These are phyloP conservation scores for Pachypeltis micranthus DNA, from an alignment of 1,140 invertebrate genomes.

Conservation along the genomic window DNA sequence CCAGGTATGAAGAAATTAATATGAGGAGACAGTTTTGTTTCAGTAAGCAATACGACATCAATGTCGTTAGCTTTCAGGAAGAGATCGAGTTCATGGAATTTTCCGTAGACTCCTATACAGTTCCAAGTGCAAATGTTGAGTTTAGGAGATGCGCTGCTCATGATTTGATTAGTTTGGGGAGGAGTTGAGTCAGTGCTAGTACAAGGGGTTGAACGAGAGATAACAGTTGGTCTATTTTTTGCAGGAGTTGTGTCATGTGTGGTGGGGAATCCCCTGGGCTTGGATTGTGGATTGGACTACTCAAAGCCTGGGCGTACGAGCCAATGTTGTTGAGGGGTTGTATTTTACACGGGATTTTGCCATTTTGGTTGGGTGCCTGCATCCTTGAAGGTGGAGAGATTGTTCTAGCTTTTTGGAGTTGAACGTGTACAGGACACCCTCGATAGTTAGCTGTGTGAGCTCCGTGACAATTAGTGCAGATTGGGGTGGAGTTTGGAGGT, in stretches of 20 bases:
- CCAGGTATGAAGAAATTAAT: background rate
- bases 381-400: background rate
- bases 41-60: too few species aligned
- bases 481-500: background rate
- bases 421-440: background rate
- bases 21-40: background rate
- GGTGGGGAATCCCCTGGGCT: too few species aligned
- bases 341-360: background rate
- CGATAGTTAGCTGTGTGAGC: background rate
- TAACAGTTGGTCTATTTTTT: background rate
- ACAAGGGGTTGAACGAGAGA: background rate
- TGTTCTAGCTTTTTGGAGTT: background rate
- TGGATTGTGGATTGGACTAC: too few species aligned
- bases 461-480: background rate
- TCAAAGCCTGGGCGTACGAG: background rate
- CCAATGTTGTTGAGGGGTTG: background rate
- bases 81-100: background rate
- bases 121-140: background rate
- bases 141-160: background rate
- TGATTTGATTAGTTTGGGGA: background rate
- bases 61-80: background rate
- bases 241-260: background rate
- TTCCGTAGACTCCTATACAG: background rate
- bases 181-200: background rate
- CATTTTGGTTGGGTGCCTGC: background rate